Conservation (phyloP, 2,113 vertebrate species). For the Perca fluviatilis region DNA sequence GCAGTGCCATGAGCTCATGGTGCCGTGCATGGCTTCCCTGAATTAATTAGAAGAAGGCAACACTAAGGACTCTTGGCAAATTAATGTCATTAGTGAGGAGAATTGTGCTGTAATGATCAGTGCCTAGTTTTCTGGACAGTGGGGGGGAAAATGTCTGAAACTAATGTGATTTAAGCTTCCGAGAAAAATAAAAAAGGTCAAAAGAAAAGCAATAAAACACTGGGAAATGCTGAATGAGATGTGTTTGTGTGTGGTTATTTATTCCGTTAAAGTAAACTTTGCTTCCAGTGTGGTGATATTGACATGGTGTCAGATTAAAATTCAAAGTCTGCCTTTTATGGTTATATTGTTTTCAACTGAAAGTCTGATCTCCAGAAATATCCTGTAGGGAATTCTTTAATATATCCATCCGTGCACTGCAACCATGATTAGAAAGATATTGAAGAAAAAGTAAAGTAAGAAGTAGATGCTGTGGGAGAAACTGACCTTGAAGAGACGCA, state of each 20-base stretch:
- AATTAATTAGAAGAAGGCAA: conserved; percentile 70
- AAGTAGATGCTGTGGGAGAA: not conserved
- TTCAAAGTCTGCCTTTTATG: not conserved
- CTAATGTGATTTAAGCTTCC: conserved; percentile 4
- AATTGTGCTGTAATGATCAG: conserved; percentile 59
- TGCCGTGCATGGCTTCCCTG: conserved; percentile 65
- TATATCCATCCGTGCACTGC: not conserved
- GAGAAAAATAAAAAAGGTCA: conserved; percentile 25
- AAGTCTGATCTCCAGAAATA: not conserved
- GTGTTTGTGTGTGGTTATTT: conserved; percentile 1
- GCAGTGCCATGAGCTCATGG: conserved; percentile 27
- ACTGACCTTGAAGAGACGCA: conserved; percentile 96
- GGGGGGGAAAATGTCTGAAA: conserved; percentile 21
- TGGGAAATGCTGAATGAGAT: not conserved
- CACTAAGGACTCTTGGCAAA: conserved; percentile 56
- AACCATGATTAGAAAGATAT: not conserved
- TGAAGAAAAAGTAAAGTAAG: conserved; percentile 12
- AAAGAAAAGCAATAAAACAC: not conserved
- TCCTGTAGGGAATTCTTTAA: not conserved
- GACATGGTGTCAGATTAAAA: not conserved
- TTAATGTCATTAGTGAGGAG: conserved; percentile 67
- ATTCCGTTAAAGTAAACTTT: not conserved
- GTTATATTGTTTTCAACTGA: not conserved
- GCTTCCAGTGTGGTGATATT: not conserved
- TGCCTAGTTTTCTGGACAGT: conserved; percentile 45